A percentile compares a stretch with the other conserved stretches of the same genome.
Evolutionary conservation across 2,113 vertebrate species (phyloP).

Genomic region (Peucedramus taeniatus): DNA sequence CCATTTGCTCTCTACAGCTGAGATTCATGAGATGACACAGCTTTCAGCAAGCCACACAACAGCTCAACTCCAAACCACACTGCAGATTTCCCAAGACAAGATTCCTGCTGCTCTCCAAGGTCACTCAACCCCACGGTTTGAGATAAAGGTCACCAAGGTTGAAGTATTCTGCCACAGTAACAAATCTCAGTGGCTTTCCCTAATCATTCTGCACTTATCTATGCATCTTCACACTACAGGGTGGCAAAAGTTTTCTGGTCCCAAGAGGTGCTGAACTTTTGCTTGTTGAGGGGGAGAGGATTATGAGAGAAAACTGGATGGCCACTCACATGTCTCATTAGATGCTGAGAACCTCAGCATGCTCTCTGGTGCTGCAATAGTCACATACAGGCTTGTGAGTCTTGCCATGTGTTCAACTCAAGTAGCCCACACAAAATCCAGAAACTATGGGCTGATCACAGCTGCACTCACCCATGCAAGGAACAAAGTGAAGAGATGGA

Average conservation of each 20-base stretch:
- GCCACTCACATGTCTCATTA: background rate
- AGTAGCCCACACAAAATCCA: background rate
- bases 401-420: background rate
- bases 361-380: background rate
- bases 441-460: background rate
- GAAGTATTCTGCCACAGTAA: background rate
- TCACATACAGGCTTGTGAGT: background rate
- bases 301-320: background rate
- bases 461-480: background rate
- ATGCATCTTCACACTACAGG: background rate
- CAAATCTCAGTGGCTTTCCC: background rate
- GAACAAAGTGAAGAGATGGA: background rate
- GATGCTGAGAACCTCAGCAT: background rate
- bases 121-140: background rate
- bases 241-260: background rate
- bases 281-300: rapidly evolving
- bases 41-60: background rate
- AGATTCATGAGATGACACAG: background rate
- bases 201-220: background rate
- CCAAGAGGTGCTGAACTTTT: background rate
- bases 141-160: background rate
- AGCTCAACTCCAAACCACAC: background rate
- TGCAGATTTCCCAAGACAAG: background rate
- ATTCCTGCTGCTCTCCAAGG: background rate
- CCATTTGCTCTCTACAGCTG: background rate